Evolutionary conservation across 2,113 vertebrate genomes (phyloP).

Genomic region (Microcebus lehilahytsara): DNA sequence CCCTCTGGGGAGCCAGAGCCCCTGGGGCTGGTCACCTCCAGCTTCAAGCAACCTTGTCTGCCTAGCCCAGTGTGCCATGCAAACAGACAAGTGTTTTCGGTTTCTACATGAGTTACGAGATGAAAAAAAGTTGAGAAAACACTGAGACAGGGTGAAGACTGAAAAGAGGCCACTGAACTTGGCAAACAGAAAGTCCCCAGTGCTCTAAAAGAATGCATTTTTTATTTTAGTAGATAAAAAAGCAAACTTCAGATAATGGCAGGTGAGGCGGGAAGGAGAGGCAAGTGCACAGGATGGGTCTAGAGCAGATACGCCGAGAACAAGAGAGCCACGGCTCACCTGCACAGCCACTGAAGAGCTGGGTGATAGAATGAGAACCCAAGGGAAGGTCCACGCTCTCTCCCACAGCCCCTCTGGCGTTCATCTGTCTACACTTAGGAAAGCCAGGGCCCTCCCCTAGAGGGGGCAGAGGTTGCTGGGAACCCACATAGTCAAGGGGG

Average conservation of each 20-base stretch:
- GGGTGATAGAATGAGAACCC: not conserved
- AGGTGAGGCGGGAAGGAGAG: not conserved
- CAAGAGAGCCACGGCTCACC: not conserved
- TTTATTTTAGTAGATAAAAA: not conserved
- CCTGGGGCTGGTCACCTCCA: not conserved
- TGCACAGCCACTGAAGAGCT: too few relatives aligned
- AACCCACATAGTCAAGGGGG: rapidly evolving
- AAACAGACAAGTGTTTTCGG: not conserved
- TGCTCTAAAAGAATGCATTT: not conserved
- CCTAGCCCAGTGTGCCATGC: not conserved
- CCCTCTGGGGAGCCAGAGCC: not conserved
- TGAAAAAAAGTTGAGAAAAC: not conserved
- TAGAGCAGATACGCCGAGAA: not conserved
- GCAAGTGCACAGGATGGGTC: not conserved
- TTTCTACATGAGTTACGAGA: not conserved
- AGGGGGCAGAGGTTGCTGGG: not conserved
- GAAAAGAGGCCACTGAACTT: not conserved
- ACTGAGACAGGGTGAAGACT: not conserved
- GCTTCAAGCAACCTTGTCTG: not conserved
- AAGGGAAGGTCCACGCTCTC: not conserved
- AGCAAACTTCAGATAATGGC: not conserved
- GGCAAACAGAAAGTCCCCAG: not conserved
- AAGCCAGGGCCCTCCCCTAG: not conserved
- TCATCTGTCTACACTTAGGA: not conserved
- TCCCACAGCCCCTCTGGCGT: rapidly evolving